These are phyloP conservation scores for Watsonalla cultraria DNA, from an alignment of 2,888 invertebrate genomes.

Conservation along the genomic window DNA sequence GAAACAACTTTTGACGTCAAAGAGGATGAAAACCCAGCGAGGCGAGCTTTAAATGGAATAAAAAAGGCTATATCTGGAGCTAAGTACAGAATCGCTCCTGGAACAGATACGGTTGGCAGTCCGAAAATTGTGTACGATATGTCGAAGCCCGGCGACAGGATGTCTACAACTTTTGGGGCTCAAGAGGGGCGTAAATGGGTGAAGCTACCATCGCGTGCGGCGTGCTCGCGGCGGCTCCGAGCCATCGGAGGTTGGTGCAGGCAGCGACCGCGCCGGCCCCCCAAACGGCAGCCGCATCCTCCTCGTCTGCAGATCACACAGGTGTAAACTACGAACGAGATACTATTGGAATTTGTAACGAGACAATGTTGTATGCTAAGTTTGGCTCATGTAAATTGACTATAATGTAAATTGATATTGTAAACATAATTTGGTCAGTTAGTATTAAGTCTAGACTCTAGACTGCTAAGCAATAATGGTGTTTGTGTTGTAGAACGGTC, in stretches of 20 bases:
- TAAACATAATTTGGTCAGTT: slow-evolving; percentile 6
- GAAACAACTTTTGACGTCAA: slow-evolving; percentile 50
- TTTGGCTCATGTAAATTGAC: slow-evolving; percentile 5
- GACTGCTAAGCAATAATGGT: slow-evolving; percentile 22
- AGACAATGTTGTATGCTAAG: slow-evolving; percentile 6
- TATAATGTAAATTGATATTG: slow-evolving; percentile 6
- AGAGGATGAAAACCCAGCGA: slow-evolving; percentile 49
- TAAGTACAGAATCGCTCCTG: slow-evolving; percentile 61
- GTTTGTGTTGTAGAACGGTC: slow-evolving; percentile 54
- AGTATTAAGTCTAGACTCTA: slow-evolving; percentile 3
- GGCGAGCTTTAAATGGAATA: slow-evolving; percentile 52
- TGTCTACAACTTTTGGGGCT: slow-evolving; percentile 65
- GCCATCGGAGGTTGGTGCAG: slow-evolving; percentile 53
- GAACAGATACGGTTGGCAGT: slow-evolving; percentile 53
- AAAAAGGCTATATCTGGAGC: slow-evolving; percentile 60
- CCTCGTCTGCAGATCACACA: slow-evolving; percentile 70
- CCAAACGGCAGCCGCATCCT: slow-evolving; percentile 49
- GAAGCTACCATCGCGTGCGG: slow-evolving; percentile 47
- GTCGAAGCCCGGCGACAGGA: slow-evolving; percentile 65
- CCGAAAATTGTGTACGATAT: slow-evolving; percentile 69
- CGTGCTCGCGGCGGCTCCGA: slow-evolving; percentile 47
- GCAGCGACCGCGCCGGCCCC: slow-evolving; percentile 45
- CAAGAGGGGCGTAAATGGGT: slow-evolving; percentile 51
- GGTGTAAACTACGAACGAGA: slow-evolving; percentile 48
- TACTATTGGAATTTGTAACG: not conserved